Base-by-base conservation (phyloP, 2,113 vertebrate species). In the Psittacula cyanocephala region DNA sequence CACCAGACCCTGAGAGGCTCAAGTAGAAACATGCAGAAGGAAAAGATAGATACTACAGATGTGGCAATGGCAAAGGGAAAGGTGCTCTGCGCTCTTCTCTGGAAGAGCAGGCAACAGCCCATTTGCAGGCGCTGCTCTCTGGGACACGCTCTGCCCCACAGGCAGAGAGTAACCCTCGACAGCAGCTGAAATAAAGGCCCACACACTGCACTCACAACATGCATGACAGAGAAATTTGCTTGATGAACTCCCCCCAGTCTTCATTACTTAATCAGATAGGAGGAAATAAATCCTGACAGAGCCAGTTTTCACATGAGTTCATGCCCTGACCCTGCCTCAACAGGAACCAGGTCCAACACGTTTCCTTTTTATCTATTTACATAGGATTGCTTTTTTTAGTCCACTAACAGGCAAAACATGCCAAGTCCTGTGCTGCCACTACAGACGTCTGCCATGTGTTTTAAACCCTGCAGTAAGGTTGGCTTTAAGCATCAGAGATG, bases 261-360 rank as follows among this genome's bases (percentile, higher is more conserved):
- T 77, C 63, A 72, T 3, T 39, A 62, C 57, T 59, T 55, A 64
- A 77, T 86, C 3, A 0, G 59, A 82, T 88, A 59, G 65, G 53
- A 94, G 88, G 92, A 96, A 97, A 90, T 67, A 95, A 95, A 91
- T 50, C 41, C 88, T 74, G 60, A 60, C 91, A 74, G 68, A 90
- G 82, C 53, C 53, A 78, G 82, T 82, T 96, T 93, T 23, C 71
- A 92, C 44, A 39, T 3, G 86, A 86, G 91, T 88, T 96, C 89
- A 82, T 59, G 78, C 77, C 84, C 91, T 95, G 70, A 81, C 84
- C 67, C 86, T 75, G 57, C 57, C 52, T 94, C 53, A 81, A 31
- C 79, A 87, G 59, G 77, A 87, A 79, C 9, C 0, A 1, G 15
- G 41, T 82, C 75, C 78, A 79, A 92, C 52, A 46, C 4, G 0